Evolutionary conservation across 2,113 vertebrate species (phyloP).

Genomic region (Anseranas semipalmata): DNA sequence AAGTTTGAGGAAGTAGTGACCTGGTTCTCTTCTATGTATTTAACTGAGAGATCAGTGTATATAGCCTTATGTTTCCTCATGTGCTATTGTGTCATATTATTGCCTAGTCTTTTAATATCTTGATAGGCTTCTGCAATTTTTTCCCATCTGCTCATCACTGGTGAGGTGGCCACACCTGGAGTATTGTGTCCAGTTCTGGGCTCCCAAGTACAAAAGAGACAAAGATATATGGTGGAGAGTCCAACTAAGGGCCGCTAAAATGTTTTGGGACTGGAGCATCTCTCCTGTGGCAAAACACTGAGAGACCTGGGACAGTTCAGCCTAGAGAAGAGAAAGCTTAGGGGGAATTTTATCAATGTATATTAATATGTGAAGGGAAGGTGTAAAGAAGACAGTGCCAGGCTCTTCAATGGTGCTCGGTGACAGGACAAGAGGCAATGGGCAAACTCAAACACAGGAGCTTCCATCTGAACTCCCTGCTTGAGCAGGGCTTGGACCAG

Average conservation of each 20-base stretch:
- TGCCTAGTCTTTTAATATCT: background rate
- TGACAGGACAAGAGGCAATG: too few species aligned
- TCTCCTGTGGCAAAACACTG: background rate
- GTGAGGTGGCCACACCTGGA: background rate
- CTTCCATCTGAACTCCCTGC: background rate
- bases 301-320: background rate
- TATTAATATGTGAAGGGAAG: background rate
- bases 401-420: background rate
- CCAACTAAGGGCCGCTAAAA: background rate
- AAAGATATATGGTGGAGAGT: background rate
- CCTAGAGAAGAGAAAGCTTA: background rate
- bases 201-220: background rate
- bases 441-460: background rate
- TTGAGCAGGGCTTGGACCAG: background rate
- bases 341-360: background rate
- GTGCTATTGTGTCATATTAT: background rate
- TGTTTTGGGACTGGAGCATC: background rate
- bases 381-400: background rate
- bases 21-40: background rate
- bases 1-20: background rate
- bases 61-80: background rate
- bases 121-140: background rate
- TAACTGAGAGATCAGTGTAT: background rate
- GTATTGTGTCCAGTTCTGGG: background rate
- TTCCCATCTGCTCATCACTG: background rate